Evolutionary conservation across 2,797 vertebrate species (phyloP), one percentile per base, ranked within the genome.

Genomic region (Falco naumanni): DNA sequence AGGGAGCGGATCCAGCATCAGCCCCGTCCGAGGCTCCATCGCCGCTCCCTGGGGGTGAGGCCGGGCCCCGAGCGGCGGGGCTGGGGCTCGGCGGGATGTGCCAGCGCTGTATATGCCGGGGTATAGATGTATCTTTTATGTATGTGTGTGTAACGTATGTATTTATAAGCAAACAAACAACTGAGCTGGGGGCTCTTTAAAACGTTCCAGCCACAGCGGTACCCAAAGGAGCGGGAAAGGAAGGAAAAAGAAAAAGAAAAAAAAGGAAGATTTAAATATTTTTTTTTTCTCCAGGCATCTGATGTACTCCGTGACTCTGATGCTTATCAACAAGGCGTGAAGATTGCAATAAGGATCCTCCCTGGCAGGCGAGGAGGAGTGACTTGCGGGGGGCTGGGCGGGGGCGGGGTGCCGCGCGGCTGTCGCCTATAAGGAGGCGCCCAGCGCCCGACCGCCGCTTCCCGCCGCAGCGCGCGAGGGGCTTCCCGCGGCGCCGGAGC

Each of bases 371-470:
- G 91, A 96, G 84, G 97, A 97, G 97, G 97, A 95, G 97, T 95
- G 97, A 96, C 95, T 84, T 94, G 71, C 90, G 96, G 97, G 96
- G 96, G 97, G 98, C 96, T 95, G 96, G 96, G 91, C 81, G 95
- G 96, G 96, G 97, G 98, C 51, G 97, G 97, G 93, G 95, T 86
- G 81, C 85, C 68, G 89, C 45, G 53, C 93, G 51, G 77, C n/a
- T 50, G 77, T 85, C 95, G 89, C 97, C 97, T 98, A 98, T 98
- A 97, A 98, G 97, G 98, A 97, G 98, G 95, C 96, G 97, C 97
- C 94, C 97, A 37, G 37, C 37, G 37, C 10, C 10, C 37, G 37
- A 37, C 37, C 37, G 37, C 37, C 37, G 37, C 37, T 37, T 37
- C 37, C 37, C 37, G 37, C 37, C 37, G 37, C 37, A 37, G 37